These are phyloP conservation scores for Drosophila varians DNA, from an alignment of 1,140 invertebrate genomes.

Conservation along the genomic window DNA sequence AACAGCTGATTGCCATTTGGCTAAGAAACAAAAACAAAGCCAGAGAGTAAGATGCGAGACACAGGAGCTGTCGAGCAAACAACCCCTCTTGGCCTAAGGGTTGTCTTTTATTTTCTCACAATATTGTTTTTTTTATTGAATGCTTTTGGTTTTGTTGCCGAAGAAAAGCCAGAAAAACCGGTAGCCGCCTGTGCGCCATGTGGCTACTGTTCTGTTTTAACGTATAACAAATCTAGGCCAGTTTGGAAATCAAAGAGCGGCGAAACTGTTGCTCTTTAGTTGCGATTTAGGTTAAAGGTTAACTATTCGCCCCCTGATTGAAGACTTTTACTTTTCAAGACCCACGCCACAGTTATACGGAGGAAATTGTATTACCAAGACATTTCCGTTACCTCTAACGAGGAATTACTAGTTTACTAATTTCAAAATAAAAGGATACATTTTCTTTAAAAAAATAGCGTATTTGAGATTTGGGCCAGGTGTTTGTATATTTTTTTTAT, in stretches of 20 bases:
- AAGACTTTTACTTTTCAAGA: constrained; percentile 73
- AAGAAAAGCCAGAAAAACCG: constrained; percentile 50
- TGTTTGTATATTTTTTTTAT: too few relatives aligned
- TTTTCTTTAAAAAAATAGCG: too few relatives aligned
- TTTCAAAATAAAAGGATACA: too few relatives aligned
- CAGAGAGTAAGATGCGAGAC: not conserved
- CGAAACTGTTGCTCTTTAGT: constrained; percentile 66
- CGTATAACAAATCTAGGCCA: constrained; percentile 23
- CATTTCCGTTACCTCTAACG: not conserved
- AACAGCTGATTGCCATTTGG: constrained; percentile 58
- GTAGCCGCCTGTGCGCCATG: constrained; percentile 44
- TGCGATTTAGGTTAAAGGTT: constrained; percentile 78
- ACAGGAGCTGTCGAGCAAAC: constrained; percentile 13
- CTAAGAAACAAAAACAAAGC: constrained; percentile 26
- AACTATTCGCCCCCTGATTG: constrained; percentile 39
- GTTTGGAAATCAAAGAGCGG: constrained; percentile 44
- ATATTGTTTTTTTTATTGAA: not conserved
- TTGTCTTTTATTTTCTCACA: constrained; percentile 18
- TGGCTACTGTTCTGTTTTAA: constrained; percentile 17
- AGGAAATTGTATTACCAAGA: not conserved
- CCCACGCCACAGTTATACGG: not conserved
- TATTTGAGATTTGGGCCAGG: too few relatives aligned
- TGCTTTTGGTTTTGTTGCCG: constrained; percentile 8
- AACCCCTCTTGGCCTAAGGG: constrained; percentile 40
- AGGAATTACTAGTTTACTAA: not conserved